A percentile compares a stretch with the other conserved stretches of the same genome.
phyloP scores from a whole-genome alignment of 1,140 invertebrate genomes.

The Maniola jurtina region DNA sequence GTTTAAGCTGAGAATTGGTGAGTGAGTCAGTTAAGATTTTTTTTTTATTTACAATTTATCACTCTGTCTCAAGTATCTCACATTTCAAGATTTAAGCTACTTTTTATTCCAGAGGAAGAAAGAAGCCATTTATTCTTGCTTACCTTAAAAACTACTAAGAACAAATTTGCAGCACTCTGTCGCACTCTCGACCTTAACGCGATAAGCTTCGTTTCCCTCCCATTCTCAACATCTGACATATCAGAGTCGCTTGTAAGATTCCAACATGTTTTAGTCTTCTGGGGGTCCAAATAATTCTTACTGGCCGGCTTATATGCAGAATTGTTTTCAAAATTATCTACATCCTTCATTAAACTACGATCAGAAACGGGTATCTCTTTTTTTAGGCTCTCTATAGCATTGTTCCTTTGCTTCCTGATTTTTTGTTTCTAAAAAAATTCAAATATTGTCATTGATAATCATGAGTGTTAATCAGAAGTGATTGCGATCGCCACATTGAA shows the following conservation, averaged over 20 bases:
- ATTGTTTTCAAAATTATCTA: slow-evolving; percentile 63
- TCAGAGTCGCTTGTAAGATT: slow-evolving; percentile 74
- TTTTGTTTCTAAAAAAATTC: slow-evolving; percentile 63
- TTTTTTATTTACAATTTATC: too few relatives aligned
- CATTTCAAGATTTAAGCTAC: too few relatives aligned
- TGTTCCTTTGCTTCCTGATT: slow-evolving; percentile 67
- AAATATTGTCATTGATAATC: not conserved
- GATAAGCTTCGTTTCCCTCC: slow-evolving; percentile 64
- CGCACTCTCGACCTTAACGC: slow-evolving; percentile 68
- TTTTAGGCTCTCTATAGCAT: slow-evolving; percentile 67
- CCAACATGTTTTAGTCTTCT: slow-evolving; percentile 48
- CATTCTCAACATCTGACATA: slow-evolving; percentile 71
- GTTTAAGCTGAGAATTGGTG: too few relatives aligned
- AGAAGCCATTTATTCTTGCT: not conserved
- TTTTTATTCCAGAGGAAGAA: too few relatives aligned
- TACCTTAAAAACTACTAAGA: slow-evolving; percentile 72
- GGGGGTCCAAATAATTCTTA: slow-evolving; percentile 56
- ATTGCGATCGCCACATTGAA: too few relatives aligned
- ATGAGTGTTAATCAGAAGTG: too few relatives aligned
- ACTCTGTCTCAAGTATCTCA: too few relatives aligned
- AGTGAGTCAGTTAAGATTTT: too few relatives aligned
- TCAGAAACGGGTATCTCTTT: slow-evolving; percentile 72
- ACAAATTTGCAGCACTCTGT: slow-evolving; percentile 70
- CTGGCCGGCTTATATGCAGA: slow-evolving; percentile 62
- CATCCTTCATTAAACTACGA: slow-evolving; percentile 62